Evolutionary conservation across 2,797 vertebrate genomes (phyloP).

Genomic region (Chrosomus eos): DNA sequence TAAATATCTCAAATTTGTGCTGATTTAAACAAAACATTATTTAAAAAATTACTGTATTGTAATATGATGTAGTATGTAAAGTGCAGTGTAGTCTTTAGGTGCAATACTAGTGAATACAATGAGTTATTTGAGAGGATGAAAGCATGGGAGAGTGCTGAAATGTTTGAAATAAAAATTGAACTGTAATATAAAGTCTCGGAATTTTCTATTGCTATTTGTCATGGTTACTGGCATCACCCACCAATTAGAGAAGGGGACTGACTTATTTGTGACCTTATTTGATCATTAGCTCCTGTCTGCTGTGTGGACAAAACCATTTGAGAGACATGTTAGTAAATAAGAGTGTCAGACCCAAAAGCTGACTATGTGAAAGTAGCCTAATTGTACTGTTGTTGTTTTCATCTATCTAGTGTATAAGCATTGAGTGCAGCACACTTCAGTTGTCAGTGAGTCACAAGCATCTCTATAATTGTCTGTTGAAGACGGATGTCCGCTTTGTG

Average conservation of each 20-base stretch:
- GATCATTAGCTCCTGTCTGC: background rate
- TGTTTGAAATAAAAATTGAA: background rate
- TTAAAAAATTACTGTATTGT: background rate
- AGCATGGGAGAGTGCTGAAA: too few species aligned
- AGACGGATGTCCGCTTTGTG: constrained; percentile 25
- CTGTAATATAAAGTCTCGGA: background rate
- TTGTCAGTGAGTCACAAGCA: constrained; percentile 23
- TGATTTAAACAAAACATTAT: too few species aligned
- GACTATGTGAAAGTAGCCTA: background rate
- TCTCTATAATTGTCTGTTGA: constrained; percentile 32
- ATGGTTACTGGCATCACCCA: too few species aligned
- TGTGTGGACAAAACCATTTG: background rate
- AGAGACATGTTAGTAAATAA: constrained; percentile 9
- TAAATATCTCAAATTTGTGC: too few species aligned
- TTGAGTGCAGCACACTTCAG: background rate
- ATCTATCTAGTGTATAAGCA: constrained; percentile 9
- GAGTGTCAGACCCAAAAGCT: background rate
- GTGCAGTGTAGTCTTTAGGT: background rate
- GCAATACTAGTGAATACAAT: background rate
- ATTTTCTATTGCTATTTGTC: too few species aligned
- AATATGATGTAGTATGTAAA: background rate
- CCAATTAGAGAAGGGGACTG: too few species aligned
- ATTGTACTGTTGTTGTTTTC: constrained; percentile 11
- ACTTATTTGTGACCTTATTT: background rate
- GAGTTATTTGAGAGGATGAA: background rate